These are phyloP conservation scores for Chrysomela aeneicollis DNA, from an alignment of 2,888 invertebrate species.

Conservation along the genomic window DNA sequence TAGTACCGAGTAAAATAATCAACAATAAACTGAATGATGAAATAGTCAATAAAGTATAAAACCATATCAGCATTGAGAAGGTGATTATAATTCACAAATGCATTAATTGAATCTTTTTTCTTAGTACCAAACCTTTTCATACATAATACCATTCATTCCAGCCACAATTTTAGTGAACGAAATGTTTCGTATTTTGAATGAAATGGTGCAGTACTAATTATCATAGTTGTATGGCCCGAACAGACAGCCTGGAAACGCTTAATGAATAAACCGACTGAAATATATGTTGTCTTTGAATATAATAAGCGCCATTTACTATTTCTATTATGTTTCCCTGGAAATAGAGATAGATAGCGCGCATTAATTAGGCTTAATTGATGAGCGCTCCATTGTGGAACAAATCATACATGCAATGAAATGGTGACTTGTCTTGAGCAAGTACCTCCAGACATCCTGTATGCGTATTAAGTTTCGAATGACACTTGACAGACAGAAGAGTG, in stretches of 20 bases:
- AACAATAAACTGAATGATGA: no score
- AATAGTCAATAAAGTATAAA: no score
- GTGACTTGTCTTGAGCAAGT: not conserved
- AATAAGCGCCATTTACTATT: constrained; percentile 34
- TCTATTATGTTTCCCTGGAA: constrained; percentile 32
- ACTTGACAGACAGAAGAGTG: no score
- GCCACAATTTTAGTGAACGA: not conserved
- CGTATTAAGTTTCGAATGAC: not conserved
- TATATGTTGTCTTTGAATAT: constrained; percentile 31
- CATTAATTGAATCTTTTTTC: no score
- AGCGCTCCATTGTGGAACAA: not conserved
- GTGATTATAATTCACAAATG: no score
- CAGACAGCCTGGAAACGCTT: constrained; percentile 27
- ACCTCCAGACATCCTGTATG: not conserved
- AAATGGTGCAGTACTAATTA: constrained; percentile 12
- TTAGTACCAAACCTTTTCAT: not conserved
- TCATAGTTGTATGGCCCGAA: constrained; percentile 9
- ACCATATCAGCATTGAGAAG: no score
- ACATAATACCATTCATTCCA: not conserved
- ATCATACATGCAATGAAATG: not conserved
- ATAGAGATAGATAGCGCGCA: constrained; percentile 33
- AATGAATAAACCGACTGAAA: constrained; percentile 29
- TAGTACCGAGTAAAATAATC: no score
- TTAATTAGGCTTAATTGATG: constrained; percentile 32
- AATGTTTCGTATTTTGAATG: not conserved